phyloP scores from a whole-genome alignment of 2,113 vertebrate genomes.

The Actinemys pallida region DNA sequence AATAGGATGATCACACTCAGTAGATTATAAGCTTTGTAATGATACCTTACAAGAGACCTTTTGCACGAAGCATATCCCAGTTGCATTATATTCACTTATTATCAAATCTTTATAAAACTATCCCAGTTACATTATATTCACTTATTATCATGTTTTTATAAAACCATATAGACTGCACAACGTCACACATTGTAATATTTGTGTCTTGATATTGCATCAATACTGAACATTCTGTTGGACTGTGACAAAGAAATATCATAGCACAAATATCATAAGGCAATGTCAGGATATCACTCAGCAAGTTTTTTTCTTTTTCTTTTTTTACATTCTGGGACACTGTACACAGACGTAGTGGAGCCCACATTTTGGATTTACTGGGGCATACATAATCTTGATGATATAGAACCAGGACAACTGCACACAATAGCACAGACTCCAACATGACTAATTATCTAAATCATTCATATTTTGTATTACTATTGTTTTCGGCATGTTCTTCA shows the following conservation, averaged over 20 bases:
- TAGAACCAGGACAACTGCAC: not conserved
- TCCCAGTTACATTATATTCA: too few species aligned
- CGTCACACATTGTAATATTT: not conserved
- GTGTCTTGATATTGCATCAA: not conserved
- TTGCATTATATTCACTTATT: too few species aligned
- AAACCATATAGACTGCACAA: too few species aligned
- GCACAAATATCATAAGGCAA: not conserved
- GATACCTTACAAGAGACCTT: too few species aligned
- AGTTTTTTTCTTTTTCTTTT: not conserved
- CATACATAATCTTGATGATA: not conserved
- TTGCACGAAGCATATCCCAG: too few species aligned
- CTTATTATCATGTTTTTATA: too few species aligned
- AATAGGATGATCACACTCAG: too few species aligned
- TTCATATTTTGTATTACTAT: not conserved
- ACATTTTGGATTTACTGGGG: not conserved
- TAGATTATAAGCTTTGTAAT: too few species aligned
- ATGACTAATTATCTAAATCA: conserved; percentile 18
- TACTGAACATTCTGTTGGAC: not conserved
- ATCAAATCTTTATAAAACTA: too few species aligned
- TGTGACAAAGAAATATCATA: not conserved
- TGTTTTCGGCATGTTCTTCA: not conserved
- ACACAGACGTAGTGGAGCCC: not conserved
- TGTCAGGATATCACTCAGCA: not conserved
- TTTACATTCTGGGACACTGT: not conserved
- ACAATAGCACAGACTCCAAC: not conserved